A percentile compares a stretch with the other conserved stretches of the same genome.
Evolutionary conservation across 2,888 invertebrate species (phyloP).

Genomic region (Entomobrya proxima): DNA sequence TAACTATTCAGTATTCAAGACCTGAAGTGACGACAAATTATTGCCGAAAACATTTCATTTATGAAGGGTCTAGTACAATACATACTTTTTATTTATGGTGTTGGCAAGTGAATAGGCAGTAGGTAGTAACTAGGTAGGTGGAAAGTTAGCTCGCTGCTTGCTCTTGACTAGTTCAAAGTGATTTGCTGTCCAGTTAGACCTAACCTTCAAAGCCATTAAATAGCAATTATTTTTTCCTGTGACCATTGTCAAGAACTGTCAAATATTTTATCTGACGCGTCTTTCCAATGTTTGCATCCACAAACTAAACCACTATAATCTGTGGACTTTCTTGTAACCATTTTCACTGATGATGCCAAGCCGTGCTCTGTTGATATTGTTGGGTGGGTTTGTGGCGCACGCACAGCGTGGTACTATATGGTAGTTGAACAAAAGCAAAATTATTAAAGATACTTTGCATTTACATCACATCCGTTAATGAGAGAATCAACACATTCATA

Average conservation of each 20-base stretch:
- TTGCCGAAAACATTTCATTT: no score
- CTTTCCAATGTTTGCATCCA: constrained; percentile 7
- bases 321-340: background rate
- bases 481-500: constrained; percentile 54
- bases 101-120: no score
- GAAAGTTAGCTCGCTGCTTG: no score
- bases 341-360: background rate
- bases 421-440: background rate
- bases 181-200: background rate
- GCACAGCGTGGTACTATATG: constrained; percentile 5
- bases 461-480: constrained; percentile 22
- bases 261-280: constrained; percentile 49
- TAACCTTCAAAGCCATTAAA: constrained; percentile 57
- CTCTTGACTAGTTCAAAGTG: no score
- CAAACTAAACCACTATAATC: constrained; percentile 30
- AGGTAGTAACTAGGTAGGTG: no score
- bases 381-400: background rate
- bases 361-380: background rate
- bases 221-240: constrained; percentile 47
- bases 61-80: no score
- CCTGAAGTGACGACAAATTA: no score
- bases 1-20: no score
- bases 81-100: no score
- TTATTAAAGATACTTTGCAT: constrained; percentile 11
- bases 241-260: constrained; percentile 59